Evolutionary conservation across 2,797 vertebrate species (phyloP).

Genomic region (Gallirallus australis): DNA sequence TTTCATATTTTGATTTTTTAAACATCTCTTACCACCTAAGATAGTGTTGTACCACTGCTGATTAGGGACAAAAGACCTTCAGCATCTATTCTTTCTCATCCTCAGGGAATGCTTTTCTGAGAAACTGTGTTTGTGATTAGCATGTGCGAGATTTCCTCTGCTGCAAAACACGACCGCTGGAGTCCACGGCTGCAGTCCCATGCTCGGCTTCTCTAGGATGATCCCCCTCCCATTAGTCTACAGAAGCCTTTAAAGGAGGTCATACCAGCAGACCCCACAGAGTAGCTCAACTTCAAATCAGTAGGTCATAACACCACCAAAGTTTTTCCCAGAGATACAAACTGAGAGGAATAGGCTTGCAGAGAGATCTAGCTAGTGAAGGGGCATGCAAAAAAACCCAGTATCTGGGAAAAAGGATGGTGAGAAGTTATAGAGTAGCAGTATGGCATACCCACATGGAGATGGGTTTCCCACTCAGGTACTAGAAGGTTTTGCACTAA

Average conservation of each 20-base stretch:
- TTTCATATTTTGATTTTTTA: not conserved
- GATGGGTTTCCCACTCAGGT: not conserved
- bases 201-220: not conserved
- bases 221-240: too few relatives aligned
- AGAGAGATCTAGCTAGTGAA: not conserved
- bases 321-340: not conserved
- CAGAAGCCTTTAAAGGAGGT: not conserved
- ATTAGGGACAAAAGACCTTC: not conserved
- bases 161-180: not conserved
- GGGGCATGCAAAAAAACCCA: not conserved
- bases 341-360: not conserved
- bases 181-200: not conserved
- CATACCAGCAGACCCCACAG: not conserved
- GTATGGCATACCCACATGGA: not conserved
- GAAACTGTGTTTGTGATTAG: not conserved
- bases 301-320: not conserved
- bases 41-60: not conserved
- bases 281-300: not conserved
- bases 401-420: not conserved
- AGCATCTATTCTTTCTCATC: not conserved
- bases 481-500: not conserved
- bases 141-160: not conserved
- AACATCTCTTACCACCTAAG: not conserved
- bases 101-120: not conserved
- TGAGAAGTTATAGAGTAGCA: not conserved